Percentiles rank a stretch among this genome's conserved stretches.
Conservation (phyloP, 30 jellyfish, hydroid and myxozoan genomes). For the Hydractinia symbiolongicarpus region DNA sequence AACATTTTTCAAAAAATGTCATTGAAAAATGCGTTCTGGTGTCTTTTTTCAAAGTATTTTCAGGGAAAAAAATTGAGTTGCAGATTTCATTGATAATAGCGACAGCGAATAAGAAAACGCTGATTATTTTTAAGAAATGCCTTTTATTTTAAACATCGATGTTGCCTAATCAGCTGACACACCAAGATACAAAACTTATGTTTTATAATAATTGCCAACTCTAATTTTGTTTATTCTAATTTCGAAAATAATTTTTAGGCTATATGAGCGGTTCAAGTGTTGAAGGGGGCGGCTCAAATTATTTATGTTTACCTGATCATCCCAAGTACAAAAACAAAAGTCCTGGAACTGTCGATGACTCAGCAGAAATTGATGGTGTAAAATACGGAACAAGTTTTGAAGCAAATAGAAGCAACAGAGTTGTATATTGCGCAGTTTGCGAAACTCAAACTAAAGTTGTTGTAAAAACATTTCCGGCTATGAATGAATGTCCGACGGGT, state of each 20-base stretch:
- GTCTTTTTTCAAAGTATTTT: no score
- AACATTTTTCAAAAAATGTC: no score
- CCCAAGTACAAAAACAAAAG: constrained; percentile 13
- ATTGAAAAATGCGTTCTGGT: no score
- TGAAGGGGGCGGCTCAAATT: constrained; percentile 14
- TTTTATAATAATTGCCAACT: no score
- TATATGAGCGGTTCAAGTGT: background rate
- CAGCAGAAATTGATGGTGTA: constrained; percentile 14
- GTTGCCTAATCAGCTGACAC: no score
- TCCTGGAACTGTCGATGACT: background rate
- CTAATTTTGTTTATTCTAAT: no score
- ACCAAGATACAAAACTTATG: no score
- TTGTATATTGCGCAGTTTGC: constrained; percentile 8
- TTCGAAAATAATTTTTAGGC: background rate
- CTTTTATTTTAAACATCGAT: no score
- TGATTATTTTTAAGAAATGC: no score
- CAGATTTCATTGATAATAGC: no score
- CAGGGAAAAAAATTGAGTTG: no score
- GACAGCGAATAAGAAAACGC: no score
- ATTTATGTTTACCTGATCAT: constrained; percentile 5
- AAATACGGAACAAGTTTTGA: constrained; percentile 15
- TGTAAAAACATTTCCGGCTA: background rate
- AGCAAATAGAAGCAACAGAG: background rate
- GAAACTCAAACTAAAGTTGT: background rate
- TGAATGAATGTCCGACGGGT: background rate